Base-by-base conservation (phyloP, 1,140 invertebrate species). In the Musca domestica region DNA sequence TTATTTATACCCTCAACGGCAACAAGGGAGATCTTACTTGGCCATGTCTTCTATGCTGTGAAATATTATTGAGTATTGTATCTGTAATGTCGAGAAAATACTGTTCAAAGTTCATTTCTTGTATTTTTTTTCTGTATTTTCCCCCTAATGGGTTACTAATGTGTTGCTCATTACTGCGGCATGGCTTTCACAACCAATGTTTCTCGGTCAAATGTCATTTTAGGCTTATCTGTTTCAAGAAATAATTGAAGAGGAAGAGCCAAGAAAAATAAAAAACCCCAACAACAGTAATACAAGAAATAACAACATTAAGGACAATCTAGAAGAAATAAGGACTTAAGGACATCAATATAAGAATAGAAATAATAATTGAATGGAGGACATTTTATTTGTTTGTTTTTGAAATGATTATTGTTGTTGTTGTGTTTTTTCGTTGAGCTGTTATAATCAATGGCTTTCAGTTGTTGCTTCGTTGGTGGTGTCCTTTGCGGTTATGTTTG, bases 151-250 rank as follows among this genome's bases (percentile, higher is more conserved):
- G 30, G 56, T 61, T 41, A 41, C 34, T 41, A 41, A 41, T 41
- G 34, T 41, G 34, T 12, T 41, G 34, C 12, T 41, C 34, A 41
- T 41, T 41, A 41, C 34, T 41, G 34, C 10, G 34, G 34, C 15
- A 27, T 61, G 27, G 27, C 25, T 61, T 61, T 19, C 34, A 14
- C 52, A 27, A 61, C 56, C 27, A 61, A 51, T 19, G 34, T 41
- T 61, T 61, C 56, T 61, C 14, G 56, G 56, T 61, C 56, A 61
- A 61, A 34, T 61, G 25, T 61, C 25, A 61, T 61, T 61, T 61
- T 61, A 41, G 25, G 7, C n/a, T 61, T 61, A 61, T 61, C 27
- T 34, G 27, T 61, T 61, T 15, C 23, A 30, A 25, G 17, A 58
- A 20, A 20, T 41, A 41, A 41, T 41, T 41, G 34, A 61, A 12